A percentile compares a stretch with the other conserved stretches of the same genome.
Conservation (phyloP, 2,797 vertebrate genomes). For the Thalassophryne amazonica region DNA sequence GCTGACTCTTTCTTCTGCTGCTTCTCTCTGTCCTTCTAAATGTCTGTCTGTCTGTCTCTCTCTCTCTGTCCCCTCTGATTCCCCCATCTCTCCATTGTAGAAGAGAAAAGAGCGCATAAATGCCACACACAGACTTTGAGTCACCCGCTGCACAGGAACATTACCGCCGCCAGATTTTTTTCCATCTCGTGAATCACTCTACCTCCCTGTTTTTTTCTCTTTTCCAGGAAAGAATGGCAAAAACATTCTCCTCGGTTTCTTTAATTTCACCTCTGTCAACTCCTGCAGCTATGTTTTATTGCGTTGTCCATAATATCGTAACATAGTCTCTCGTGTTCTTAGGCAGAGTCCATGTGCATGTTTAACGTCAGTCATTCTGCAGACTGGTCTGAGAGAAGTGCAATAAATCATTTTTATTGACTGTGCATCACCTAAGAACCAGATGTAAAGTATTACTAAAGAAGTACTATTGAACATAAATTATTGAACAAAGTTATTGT, state of each 20-base stretch:
- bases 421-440: too few relatives aligned
- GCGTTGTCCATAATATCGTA: too few relatives aligned
- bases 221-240: slow-evolving; percentile 36
- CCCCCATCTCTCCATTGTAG: slow-evolving; percentile 38
- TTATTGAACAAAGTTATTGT: too few relatives aligned
- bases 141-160: slow-evolving; percentile 49
- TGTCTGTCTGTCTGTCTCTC: slow-evolving; percentile 33
- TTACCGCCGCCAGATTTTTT: slow-evolving; percentile 66
- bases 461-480: too few relatives aligned
- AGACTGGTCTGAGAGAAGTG: background rate
- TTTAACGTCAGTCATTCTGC: background rate
- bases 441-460: too few relatives aligned
- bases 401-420: background rate
- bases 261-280: slow-evolving; percentile 5
- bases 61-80: slow-evolving; percentile 37
- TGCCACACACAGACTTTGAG: slow-evolving; percentile 78
- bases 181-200: slow-evolving; percentile 61
- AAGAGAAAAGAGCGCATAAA: slow-evolving; percentile 57
- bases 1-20: slow-evolving; percentile 43
- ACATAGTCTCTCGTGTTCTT: background rate
- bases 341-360: background rate
- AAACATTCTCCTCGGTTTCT: slow-evolving; percentile 23
- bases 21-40: slow-evolving; percentile 37
- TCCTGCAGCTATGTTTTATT: background rate
- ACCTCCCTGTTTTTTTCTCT: slow-evolving; percentile 27